Percentiles rank a stretch among this genome's conserved stretches.
Evolutionary conservation across 2,888 invertebrate genomes (phyloP).

Genomic region (Amaurobius ferox): DNA sequence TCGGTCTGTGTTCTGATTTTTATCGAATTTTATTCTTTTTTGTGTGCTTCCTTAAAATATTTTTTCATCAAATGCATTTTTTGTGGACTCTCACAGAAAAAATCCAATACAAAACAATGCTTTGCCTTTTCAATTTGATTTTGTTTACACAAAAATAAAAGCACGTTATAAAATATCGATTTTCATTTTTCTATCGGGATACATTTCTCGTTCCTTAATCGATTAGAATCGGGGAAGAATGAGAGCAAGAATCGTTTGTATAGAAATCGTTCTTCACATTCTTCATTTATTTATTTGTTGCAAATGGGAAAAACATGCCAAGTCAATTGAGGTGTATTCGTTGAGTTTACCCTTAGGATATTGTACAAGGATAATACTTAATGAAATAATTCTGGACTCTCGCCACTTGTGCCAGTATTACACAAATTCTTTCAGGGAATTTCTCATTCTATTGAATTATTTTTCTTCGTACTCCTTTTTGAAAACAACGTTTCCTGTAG

Average conservation of each 20-base stretch:
- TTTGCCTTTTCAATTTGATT: conserved; percentile 43
- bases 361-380: too few species aligned
- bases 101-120: conserved; percentile 58
- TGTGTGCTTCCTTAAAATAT: background rate
- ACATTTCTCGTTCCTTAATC: conserved; percentile 30
- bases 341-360: too few species aligned
- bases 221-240: conserved; percentile 16
- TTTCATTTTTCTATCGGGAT: conserved; percentile 52
- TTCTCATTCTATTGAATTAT: too few species aligned
- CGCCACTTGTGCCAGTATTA: too few species aligned
- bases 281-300: background rate
- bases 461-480: too few species aligned
- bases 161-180: conserved; percentile 66
- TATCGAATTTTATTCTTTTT: conserved; percentile 51
- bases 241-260: background rate
- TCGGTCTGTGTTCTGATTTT: conserved; percentile 69
- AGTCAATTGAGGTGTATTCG: too few species aligned
- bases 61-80: conserved; percentile 5
- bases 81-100: conserved; percentile 1
- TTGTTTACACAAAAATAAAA: conserved; percentile 54
- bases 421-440: too few species aligned
- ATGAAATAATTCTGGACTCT: too few species aligned
- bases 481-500: too few species aligned
- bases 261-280: background rate
- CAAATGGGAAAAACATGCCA: background rate